A percentile compares a stretch with the other conserved stretches of the same genome.
Conservation (phyloP, 2,113 vertebrate species). For the Axis porcinus region DNA sequence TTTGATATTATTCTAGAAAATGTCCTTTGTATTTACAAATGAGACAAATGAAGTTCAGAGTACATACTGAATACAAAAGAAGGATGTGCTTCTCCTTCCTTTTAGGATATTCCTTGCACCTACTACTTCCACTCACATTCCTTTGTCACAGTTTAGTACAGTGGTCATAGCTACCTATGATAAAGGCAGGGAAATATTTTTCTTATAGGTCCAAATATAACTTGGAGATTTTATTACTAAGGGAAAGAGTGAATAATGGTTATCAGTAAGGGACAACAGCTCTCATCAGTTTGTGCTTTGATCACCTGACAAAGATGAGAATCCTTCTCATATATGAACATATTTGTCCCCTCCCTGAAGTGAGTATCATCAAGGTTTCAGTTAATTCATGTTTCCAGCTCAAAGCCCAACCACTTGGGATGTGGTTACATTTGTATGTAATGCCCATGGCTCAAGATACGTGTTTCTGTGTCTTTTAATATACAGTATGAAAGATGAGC, state of each 20-base stretch:
- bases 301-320: neutral
- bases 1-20: neutral
- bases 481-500: neutral
- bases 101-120: neutral
- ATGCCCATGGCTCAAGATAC: neutral
- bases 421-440: neutral
- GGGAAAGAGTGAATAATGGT: neutral
- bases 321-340: neutral
- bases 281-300: neutral
- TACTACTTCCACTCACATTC: neutral
- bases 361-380: neutral
- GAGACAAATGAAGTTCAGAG: neutral
- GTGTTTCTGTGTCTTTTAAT: neutral
- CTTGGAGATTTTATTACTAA: neutral
- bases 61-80: neutral
- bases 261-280: neutral
- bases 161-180: neutral
- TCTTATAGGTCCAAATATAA: neutral
- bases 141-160: neutral
- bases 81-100: fast-evolving
- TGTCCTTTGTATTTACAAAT: neutral
- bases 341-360: neutral
- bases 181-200: neutral
- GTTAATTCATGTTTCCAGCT: neutral
- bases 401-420: neutral